Evolutionary conservation across 2,797 vertebrate genomes (phyloP), one percentile per base, ranked within the genome.

Genomic region (Sciurus vulgaris): DNA sequence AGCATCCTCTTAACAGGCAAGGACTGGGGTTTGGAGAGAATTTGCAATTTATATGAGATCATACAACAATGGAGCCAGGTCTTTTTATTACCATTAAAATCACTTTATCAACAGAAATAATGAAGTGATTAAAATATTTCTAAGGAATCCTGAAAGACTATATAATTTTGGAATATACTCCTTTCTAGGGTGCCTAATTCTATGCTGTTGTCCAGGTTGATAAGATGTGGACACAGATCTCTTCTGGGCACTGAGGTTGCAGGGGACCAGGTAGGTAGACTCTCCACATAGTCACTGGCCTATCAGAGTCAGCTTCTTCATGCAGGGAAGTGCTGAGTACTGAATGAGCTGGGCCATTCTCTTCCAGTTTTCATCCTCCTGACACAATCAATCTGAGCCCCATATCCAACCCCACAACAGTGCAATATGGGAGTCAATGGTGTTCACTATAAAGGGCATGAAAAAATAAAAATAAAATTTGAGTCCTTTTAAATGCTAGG

Each of bases 311-410:
- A 1, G 61, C 54, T 17, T 5, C 30, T 41, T 74, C 65, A 35
- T 14, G 14, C 51, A 3, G 28, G 26, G 2, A 44, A 8, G 2
- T 0, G 14, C 1, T 33, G 33, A 30, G 24, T 2, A 10, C 41
- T 13, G 1, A 3, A 0, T 4, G 35, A 44, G 33, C 22, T 0
- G 47, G 65, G 26, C 24, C 30, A 0, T 1, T 35, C 41, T 8
- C 11, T 26, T 7, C 88, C 24, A 61, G 2, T 38, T 26, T n/a
- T 22, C 22, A 41, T 17, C 51, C 7, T 2, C 13, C 30, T 41
- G 41, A 38, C n/a, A 3, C 70, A 4, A 13, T 65, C 7, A 22
- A 14, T 8, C 3, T 5, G 7, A 20, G 8, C 4, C 30, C 14
- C 2, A 15, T 13, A 7, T 61, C 13, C 5, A 33, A 6, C 20